Conservation (phyloP, 2,888 invertebrate genomes). For the Hermaeophaga mercurialis region DNA sequence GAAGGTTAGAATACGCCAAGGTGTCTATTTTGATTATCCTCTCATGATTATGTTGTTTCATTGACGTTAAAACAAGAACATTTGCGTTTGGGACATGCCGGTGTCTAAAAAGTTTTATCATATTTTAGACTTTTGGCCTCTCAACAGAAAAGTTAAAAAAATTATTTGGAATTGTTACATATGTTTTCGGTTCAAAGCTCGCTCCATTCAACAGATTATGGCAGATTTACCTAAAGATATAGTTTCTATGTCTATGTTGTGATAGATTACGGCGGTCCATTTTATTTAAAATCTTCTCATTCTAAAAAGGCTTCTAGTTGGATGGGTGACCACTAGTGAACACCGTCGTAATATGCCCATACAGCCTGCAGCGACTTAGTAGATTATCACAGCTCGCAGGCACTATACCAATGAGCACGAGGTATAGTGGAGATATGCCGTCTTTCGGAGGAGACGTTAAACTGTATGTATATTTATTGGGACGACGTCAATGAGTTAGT, state of each 20-base stretch:
- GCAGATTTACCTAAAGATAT: slow-evolving; percentile 28
- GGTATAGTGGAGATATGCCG: too few relatives aligned
- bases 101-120: slow-evolving; percentile 6
- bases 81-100: slow-evolving; percentile 14
- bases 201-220: slow-evolving; percentile 25
- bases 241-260: slow-evolving; percentile 24
- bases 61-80: slow-evolving; percentile 18
- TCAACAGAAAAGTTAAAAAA: slow-evolving; percentile 11
- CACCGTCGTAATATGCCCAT: too few relatives aligned
- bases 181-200: slow-evolving; percentile 22
- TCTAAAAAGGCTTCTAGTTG: not conserved
- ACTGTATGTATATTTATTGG: too few relatives aligned
- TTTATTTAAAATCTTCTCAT: not conserved
- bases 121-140: slow-evolving; percentile 18
- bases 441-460: too few relatives aligned
- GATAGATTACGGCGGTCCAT: slow-evolving; percentile 42
- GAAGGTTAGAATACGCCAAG: not conserved
- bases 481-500: too few relatives aligned
- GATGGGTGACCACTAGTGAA: too few relatives aligned
- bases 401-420: too few relatives aligned
- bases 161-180: slow-evolving; percentile 7
- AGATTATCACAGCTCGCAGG: too few relatives aligned
- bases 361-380: too few relatives aligned
- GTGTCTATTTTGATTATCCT: slow-evolving; percentile 4
- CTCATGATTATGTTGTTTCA: not conserved